Evolutionary conservation across 2,113 vertebrate species (phyloP).

Genomic region (Lonchura striata): DNA sequence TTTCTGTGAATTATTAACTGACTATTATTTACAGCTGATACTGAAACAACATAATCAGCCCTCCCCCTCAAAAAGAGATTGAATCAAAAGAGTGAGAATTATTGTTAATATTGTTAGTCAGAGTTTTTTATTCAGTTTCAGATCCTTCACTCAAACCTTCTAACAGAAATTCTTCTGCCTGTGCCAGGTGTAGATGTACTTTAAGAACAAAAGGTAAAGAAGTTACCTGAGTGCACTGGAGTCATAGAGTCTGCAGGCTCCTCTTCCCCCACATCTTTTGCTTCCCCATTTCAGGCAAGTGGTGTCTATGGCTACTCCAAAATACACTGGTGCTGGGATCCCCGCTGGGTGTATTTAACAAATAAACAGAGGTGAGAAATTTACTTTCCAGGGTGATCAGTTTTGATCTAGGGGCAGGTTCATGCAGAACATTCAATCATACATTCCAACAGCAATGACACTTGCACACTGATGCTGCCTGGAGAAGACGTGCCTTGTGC

Average conservation of each 20-base stretch:
- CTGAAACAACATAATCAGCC: background rate
- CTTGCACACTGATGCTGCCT: background rate
- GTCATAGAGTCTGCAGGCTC: slow-evolving; percentile 90
- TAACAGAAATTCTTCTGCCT: background rate
- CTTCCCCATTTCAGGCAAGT: slow-evolving; percentile 91
- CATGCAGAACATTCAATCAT: background rate
- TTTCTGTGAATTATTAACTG: background rate
- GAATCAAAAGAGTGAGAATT: background rate
- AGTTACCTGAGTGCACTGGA: slow-evolving; percentile 85
- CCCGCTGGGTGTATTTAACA: slow-evolving; percentile 77
- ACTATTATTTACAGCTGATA: background rate
- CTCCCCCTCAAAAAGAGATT: background rate
- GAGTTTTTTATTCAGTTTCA: background rate
- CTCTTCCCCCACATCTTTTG: slow-evolving; percentile 85
- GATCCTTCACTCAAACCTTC: background rate
- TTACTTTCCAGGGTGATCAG: background rate
- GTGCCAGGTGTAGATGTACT: background rate
- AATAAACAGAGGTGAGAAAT: background rate
- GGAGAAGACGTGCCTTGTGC: background rate
- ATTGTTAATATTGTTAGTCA: background rate
- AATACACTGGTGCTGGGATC: slow-evolving; percentile 92
- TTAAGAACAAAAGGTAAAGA: background rate
- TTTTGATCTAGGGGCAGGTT: background rate
- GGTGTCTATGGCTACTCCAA: slow-evolving; percentile 89
- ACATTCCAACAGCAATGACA: background rate